Conservation (phyloP, 2,797 vertebrate species). For the Petrocephalus sullivani region DNA sequence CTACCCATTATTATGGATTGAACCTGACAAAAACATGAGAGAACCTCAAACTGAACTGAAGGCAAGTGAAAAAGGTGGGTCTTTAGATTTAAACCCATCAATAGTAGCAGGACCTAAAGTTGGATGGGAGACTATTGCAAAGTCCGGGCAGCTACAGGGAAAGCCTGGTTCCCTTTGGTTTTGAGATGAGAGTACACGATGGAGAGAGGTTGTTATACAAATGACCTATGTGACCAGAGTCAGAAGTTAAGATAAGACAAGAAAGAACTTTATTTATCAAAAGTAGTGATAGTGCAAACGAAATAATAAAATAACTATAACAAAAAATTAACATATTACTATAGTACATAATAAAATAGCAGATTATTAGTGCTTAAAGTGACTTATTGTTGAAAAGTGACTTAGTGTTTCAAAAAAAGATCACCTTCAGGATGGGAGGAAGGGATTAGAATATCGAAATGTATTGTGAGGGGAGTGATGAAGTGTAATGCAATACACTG, state of each 20-base stretch:
- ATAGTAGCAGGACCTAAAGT: not conserved
- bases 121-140: not conserved
- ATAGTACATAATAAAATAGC: too few species aligned
- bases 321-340: too few species aligned
- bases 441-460: not conserved
- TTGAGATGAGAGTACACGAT: too few species aligned
- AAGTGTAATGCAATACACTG: not conserved
- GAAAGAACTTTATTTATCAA: too few species aligned
- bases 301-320: too few species aligned
- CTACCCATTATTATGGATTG: not conserved
- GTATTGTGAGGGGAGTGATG: not conserved
- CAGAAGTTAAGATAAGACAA: not conserved
- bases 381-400: too few species aligned
- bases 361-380: too few species aligned
- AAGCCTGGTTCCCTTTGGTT: not conserved
- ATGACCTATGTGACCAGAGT: not conserved
- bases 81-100: too few species aligned
- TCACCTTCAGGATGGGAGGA: too few species aligned
- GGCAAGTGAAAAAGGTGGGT: not conserved
- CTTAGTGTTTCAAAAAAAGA: too few species aligned
- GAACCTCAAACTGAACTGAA: not conserved
- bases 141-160: not conserved
- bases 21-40: not conserved
- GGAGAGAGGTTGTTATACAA: not conserved
- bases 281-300: too few species aligned